phyloP scores from a whole-genome alignment of 2,888 invertebrate genomes.

The Darwinula stevensoni region DNA sequence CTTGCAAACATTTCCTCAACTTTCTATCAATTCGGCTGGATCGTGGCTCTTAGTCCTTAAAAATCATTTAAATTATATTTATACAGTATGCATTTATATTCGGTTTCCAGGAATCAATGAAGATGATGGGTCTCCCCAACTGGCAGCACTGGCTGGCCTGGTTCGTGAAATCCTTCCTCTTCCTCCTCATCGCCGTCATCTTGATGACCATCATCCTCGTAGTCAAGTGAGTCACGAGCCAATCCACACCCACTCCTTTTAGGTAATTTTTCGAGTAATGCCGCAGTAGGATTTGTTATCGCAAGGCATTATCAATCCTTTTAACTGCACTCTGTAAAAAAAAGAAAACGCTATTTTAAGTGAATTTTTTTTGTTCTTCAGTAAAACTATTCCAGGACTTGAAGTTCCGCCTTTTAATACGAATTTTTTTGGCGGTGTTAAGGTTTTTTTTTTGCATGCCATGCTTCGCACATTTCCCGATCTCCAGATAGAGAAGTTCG shows the following conservation, averaged over 20 bases:
- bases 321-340: neutral
- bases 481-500: no score
- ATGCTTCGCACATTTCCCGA: no score
- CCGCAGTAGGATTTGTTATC: no score
- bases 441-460: no score
- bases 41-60: no score
- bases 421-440: no score
- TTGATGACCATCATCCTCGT: constrained; percentile 17
- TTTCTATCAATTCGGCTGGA: neutral
- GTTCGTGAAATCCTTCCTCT: constrained; percentile 44
- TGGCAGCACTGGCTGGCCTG: constrained; percentile 65
- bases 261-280: no score
- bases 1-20: neutral
- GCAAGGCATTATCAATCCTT: no score
- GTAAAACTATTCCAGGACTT: no score
- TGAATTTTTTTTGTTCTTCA: constrained; percentile 1
- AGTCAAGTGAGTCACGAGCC: no score
- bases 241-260: no score
- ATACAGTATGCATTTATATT: neutral
- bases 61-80: constrained; percentile 5
- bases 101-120: constrained; percentile 44
- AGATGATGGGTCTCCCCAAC: constrained; percentile 58
- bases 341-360: neutral
- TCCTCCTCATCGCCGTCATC: constrained; percentile 27
- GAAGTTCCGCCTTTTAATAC: no score